phyloP scores from a whole-genome alignment of 2,888 invertebrate genomes.

The Sturmia bella region DNA sequence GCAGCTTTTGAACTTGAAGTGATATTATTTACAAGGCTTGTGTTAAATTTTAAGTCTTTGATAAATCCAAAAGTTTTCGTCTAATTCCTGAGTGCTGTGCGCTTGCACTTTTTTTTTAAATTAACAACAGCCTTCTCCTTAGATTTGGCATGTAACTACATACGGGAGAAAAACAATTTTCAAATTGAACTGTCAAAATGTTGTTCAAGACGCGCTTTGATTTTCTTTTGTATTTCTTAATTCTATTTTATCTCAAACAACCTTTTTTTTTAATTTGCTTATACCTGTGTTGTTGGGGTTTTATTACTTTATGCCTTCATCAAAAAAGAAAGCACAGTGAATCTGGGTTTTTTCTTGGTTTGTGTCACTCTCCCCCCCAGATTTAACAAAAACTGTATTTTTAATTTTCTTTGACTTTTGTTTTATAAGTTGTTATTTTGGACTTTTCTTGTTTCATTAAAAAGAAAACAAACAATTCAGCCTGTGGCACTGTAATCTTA shows the following conservation, averaged over 20 bases:
- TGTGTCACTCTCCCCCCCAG: background rate
- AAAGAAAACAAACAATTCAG: conserved; percentile 40
- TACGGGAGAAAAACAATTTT: too few relatives aligned
- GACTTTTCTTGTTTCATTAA: conserved; percentile 31
- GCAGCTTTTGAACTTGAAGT: too few relatives aligned
- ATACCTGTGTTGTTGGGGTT: background rate
- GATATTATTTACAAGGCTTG: too few relatives aligned
- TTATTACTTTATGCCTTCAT: conserved; percentile 45
- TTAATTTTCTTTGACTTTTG: conserved; percentile 37
- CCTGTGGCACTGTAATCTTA: conserved; percentile 61
- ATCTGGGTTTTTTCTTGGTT: conserved; percentile 24
- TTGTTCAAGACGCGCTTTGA: conserved; percentile 51
- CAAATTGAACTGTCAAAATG: conserved; percentile 54
- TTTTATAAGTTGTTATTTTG: conserved; percentile 13
- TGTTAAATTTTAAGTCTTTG: too few relatives aligned
- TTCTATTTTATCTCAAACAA: conserved; percentile 8
- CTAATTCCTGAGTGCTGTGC: too few relatives aligned
- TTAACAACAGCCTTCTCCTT: too few relatives aligned
- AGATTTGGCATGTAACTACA: too few relatives aligned
- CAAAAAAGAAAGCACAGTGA: conserved; percentile 57
- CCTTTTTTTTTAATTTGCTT: conserved; percentile 27
- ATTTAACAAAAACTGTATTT: background rate
- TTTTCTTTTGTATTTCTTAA: conserved; percentile 32
- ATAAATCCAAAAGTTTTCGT: too few relatives aligned
- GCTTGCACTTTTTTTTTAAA: too few relatives aligned